Percentiles rank a stretch among this genome's conserved stretches.
These are phyloP conservation scores for Lepidochrysops patricia DNA, from an alignment of 2,888 invertebrate genomes.

Conservation along the genomic window DNA sequence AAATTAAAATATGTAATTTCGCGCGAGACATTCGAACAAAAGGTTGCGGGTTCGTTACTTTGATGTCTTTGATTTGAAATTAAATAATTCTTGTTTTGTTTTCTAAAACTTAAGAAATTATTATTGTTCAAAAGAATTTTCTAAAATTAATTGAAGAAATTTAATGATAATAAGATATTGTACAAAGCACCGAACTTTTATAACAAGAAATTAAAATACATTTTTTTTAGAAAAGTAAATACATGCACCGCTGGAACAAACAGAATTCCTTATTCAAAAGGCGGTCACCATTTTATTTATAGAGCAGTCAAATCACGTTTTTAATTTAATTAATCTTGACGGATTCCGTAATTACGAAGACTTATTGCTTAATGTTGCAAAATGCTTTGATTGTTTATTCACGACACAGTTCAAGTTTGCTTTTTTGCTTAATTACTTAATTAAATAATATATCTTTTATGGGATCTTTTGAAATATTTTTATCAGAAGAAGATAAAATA, in stretches of 20 bases:
- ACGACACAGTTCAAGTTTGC: background rate
- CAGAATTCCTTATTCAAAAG: slow-evolving; percentile 6
- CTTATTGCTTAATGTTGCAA: slow-evolving; percentile 3
- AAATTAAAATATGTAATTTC: background rate
- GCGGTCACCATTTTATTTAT: slow-evolving; percentile 5
- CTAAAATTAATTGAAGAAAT: too few relatives aligned
- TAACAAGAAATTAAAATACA: background rate
- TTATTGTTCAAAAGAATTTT: too few relatives aligned
- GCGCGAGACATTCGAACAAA: background rate
- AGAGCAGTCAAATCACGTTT: slow-evolving; percentile 13
- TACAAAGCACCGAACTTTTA: background rate
- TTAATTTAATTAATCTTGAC: slow-evolving; percentile 14
- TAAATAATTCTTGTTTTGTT: background rate
- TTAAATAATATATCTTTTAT: background rate
- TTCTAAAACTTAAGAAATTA: background rate
- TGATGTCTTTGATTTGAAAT: background rate
- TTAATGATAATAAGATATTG: background rate
- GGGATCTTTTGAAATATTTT: too few relatives aligned
- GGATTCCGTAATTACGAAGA: slow-evolving; percentile 6
- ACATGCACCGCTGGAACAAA: background rate
- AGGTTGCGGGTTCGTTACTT: slow-evolving; percentile 6
- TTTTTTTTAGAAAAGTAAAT: too few relatives aligned
- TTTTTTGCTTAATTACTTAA: background rate
- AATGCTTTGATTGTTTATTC: background rate
- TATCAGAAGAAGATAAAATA: too few relatives aligned